These are phyloP conservation scores for Lasioglossum morio DNA, from an alignment of 2,888 invertebrate species.

Conservation along the genomic window DNA sequence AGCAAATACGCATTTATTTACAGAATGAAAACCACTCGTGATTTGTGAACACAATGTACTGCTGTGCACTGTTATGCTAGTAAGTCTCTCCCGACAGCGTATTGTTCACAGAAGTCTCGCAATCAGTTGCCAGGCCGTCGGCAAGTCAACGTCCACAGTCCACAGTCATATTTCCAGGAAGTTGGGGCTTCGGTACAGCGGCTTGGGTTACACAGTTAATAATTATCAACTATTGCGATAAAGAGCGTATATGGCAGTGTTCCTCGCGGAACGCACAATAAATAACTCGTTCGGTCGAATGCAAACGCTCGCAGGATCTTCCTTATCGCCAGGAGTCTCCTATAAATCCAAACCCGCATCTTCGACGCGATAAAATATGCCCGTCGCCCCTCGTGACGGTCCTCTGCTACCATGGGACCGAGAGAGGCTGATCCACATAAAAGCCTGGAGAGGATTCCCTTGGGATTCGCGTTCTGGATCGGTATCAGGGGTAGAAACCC, in stretches of 20 bases:
- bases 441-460: conserved; percentile 2
- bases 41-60: neutral
- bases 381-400: conserved; percentile 16
- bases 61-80: neutral
- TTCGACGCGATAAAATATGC: conserved; percentile 39
- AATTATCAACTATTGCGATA: conserved; percentile 22
- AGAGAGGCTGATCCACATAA: conserved; percentile 49
- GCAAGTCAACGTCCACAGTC: neutral
- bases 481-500: conserved; percentile 50
- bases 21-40: neutral
- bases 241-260: neutral
- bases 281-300: conserved; percentile 32
- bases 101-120: neutral
- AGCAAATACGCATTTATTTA: neutral
- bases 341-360: conserved; percentile 62
- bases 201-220: neutral
- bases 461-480: conserved; percentile 46
- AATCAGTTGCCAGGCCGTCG: neutral
- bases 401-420: neutral
- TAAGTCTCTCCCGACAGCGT: neutral
- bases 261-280: conserved; percentile 14
- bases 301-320: conserved; percentile 28
- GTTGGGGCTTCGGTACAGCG: neutral
- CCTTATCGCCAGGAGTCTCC: conserved; percentile 43
- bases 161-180: conserved; percentile 7